Evolutionary conservation across 92 coral and sea anemone species (phyloP), one percentile per base, ranked within the genome.

Genomic region (Siderastrea radians): DNA sequence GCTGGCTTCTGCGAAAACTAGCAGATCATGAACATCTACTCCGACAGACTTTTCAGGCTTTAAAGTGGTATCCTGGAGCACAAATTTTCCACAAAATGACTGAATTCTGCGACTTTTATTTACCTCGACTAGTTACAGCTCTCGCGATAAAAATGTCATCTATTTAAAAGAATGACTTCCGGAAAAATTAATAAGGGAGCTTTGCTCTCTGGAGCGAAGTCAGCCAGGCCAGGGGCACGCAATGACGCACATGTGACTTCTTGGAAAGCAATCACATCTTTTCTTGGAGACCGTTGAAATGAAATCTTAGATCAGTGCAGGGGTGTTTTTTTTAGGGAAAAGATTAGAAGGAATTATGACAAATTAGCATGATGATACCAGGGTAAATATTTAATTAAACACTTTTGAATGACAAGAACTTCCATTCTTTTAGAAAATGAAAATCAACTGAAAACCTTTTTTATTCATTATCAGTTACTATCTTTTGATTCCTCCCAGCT

Each of bases 211-310:
- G 63, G 8, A 74, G 78, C 49, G 72, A 14, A n/a, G 38, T 26
- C 72, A 67, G 49, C 26, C 75, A 66, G 75, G 84, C 74, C 12
- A 6, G 2, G 4, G 66, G 45, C 74, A 66, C 63, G 84, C 84
- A 54, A 80, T 26, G 62, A 66, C 84, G 62, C 74, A 52, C 6
- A 15, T 4, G 61, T 62, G 57, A 15, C n/a, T 63, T 63, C 71
- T 7, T 17, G 58, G 83, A 48, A 75, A 78, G 49, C 6, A 8
- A 2, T 3, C 46, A 11, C 46, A 11, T n/a, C n/a, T 49, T 17
- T 78, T 47, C 57, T 55, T 9, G 69, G 54, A 77, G 60, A 57
- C 46, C 62, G 44, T 14, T 51, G 58, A 26, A 4, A 26, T 26
- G 0, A 26, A 26, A 26, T 26, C 38, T 26, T 26, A 26, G 38